Evolutionary conservation across 2,888 invertebrate species (phyloP).

Genomic region (Cataglyphis livida): DNA sequence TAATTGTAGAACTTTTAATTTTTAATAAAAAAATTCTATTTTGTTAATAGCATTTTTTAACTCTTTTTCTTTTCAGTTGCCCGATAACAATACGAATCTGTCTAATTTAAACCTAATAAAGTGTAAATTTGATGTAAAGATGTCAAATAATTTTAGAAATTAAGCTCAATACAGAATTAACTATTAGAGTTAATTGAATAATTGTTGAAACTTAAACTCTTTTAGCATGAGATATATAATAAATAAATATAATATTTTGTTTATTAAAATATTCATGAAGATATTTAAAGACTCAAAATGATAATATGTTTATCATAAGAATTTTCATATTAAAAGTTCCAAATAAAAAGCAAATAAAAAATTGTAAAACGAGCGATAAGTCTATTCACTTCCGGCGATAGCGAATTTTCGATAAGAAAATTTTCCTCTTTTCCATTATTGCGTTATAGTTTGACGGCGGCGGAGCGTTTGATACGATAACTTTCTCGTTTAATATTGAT

Average conservation of each 20-base stretch:
- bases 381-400: neutral
- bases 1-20: neutral
- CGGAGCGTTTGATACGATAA: conserved; percentile 41
- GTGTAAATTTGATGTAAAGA: neutral
- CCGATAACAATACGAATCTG: neutral
- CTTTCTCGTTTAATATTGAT: conserved; percentile 46
- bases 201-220: neutral
- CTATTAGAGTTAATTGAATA: neutral
- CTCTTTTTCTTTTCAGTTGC: neutral
- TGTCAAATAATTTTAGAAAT: neutral
- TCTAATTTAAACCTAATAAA: neutral
- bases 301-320: neutral
- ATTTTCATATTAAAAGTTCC: neutral
- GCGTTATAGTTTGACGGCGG: conserved; percentile 33
- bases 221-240: neutral
- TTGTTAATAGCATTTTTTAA: neutral
- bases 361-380: neutral
- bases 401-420: conserved; percentile 37
- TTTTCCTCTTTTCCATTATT: conserved; percentile 25
- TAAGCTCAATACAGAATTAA: neutral
- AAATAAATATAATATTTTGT: neutral
- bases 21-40: neutral
- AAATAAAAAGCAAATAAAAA: neutral
- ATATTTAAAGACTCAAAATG: neutral
- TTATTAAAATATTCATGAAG: neutral